Evolutionary conservation across 2,113 vertebrate species (phyloP).

Genomic region (Oncorhynchus nerka): DNA sequence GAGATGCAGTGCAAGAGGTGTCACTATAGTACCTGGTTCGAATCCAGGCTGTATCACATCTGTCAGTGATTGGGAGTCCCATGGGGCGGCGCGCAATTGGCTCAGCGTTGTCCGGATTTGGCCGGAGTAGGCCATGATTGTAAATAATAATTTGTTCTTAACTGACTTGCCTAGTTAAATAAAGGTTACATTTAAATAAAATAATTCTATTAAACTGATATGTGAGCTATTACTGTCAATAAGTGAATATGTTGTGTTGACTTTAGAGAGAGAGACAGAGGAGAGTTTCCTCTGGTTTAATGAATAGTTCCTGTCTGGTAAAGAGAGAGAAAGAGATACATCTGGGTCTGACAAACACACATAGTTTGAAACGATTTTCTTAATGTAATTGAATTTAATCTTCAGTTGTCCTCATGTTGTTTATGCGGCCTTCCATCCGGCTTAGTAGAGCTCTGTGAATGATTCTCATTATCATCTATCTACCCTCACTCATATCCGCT

Average conservation of each 20-base stretch:
- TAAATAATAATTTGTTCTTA: too few relatives aligned
- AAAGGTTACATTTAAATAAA: too few relatives aligned
- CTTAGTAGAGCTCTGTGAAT: neutral
- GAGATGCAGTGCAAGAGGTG: too few relatives aligned
- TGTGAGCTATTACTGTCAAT: neutral
- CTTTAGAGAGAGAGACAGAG: neutral
- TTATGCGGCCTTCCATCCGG: neutral
- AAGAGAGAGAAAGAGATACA: neutral
- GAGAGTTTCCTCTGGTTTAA: neutral
- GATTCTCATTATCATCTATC: neutral
- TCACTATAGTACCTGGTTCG: too few relatives aligned
- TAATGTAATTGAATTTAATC: slow-evolving; percentile 7
- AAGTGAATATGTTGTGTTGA: neutral
- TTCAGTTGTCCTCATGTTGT: slow-evolving; percentile 13
- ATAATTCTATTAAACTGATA: neutral
- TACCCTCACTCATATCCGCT: neutral
- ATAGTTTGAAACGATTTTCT: neutral
- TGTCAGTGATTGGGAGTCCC: too few relatives aligned
- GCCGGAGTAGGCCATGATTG: too few relatives aligned
- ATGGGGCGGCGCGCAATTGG: too few relatives aligned
- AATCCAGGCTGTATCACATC: too few relatives aligned
- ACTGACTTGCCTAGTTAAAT: too few relatives aligned
- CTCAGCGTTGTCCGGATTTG: too few relatives aligned
- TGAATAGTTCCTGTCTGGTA: neutral
- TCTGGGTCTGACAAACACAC: neutral